A percentile compares a stretch with the other conserved stretches of the same genome.
phyloP scores from a whole-genome alignment of 1,140 invertebrate genomes.

The Xylocopa sonorina region DNA sequence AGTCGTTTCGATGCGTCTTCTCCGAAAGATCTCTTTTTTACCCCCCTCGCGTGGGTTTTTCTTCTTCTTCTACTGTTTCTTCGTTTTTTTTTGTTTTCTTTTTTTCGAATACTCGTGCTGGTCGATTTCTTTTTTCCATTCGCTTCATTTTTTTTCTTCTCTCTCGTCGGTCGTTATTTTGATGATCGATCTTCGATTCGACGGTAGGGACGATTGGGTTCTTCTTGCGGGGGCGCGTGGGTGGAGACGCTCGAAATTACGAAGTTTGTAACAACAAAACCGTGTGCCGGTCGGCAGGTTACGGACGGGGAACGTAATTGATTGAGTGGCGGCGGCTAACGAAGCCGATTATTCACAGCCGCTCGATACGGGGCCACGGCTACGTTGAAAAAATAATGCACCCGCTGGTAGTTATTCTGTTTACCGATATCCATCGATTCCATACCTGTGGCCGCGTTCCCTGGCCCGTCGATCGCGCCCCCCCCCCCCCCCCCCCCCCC shows the following conservation, averaged over 20 bases:
- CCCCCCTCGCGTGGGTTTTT: too few relatives aligned
- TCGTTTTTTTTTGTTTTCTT: too few relatives aligned
- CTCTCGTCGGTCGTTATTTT: not conserved
- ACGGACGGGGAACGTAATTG: conserved; percentile 12
- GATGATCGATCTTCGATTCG: too few relatives aligned
- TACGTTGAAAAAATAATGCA: conserved; percentile 5
- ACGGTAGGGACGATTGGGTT: too few relatives aligned
- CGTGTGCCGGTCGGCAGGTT: conserved; percentile 8
- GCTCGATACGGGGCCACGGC: not conserved
- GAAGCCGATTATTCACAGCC: conserved; percentile 42
- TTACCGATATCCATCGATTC: conserved; percentile 12
- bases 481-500: not conserved
- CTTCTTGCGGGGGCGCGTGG: not conserved
- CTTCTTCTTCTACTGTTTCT: too few relatives aligned
- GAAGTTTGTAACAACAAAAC: conserved; percentile 37
- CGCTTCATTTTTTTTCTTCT: too few relatives aligned
- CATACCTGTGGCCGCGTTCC: not conserved
- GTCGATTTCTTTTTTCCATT: too few relatives aligned
- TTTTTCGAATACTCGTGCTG: too few relatives aligned
- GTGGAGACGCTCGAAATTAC: conserved; percentile 18
- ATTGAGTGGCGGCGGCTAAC: conserved; percentile 46
- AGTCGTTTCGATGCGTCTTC: conserved; percentile 1
- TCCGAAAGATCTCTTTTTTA: not conserved
- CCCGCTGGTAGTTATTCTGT: conserved; percentile 9
- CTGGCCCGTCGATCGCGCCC: not conserved